Evolutionary conservation across 2,113 vertebrate genomes (phyloP).

Genomic region (Plotosus lineatus): DNA sequence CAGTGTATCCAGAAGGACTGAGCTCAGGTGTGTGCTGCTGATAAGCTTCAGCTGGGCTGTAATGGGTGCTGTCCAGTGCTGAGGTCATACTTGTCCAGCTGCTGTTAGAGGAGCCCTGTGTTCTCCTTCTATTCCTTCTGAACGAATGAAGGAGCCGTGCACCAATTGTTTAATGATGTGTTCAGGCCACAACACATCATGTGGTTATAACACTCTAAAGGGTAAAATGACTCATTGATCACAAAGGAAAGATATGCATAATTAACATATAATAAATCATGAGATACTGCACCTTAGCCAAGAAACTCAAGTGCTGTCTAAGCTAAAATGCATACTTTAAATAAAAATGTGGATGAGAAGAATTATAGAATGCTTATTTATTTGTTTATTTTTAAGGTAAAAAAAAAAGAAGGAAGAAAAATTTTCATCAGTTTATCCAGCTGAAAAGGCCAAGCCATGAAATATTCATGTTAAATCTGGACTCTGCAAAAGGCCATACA

Average conservation of each 20-base stretch:
- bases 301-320: not conserved
- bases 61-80: conserved; percentile 47
- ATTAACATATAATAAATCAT: not conserved
- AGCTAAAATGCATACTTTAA: not conserved
- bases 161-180: conserved; percentile 11
- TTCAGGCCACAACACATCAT: not conserved
- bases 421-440: not conserved
- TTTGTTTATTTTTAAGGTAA: too few species aligned
- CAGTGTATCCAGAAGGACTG: conserved; percentile 34
- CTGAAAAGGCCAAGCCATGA: conserved; percentile 28
- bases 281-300: not conserved
- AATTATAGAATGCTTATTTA: not conserved
- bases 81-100: conserved; percentile 50
- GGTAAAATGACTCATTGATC: not conserved
- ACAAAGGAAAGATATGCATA: not conserved
- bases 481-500: conserved; percentile 16
- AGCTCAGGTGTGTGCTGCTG: conserved; percentile 54
- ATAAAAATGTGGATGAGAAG: not conserved
- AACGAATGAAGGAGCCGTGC: conserved; percentile 19
- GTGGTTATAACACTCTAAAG: not conserved
- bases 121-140: conserved; percentile 5
- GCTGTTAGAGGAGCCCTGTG: conserved; percentile 16
- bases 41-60: conserved; percentile 55
- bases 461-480: conserved; percentile 46
- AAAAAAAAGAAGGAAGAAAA: too few species aligned